These are phyloP conservation scores for Himalopsyche anomala DNA, from an alignment of 2,888 invertebrate species.

Conservation along the genomic window DNA sequence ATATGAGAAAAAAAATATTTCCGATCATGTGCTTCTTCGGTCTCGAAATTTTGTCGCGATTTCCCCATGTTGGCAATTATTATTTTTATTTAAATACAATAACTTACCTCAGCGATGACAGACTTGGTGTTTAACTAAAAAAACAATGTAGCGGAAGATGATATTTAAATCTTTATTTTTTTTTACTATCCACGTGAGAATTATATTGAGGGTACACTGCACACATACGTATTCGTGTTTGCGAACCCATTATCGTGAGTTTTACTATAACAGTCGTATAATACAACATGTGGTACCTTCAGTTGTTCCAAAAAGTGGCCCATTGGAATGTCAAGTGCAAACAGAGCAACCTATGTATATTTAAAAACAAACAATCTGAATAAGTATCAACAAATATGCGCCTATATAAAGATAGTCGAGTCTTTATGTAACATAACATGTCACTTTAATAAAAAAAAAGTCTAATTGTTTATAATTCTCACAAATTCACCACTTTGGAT, in stretches of 20 bases:
- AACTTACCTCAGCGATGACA: too few relatives aligned
- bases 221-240: slow-evolving; percentile 7
- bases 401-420: neutral
- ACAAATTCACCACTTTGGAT: neutral
- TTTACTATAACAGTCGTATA: neutral
- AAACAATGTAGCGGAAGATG: too few relatives aligned
- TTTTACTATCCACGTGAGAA: too few relatives aligned
- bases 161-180: too few relatives aligned
- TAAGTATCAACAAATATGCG: slow-evolving; percentile 27
- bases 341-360: slow-evolving; percentile 10
- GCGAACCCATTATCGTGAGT: slow-evolving; percentile 30
- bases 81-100: too few relatives aligned
- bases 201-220: neutral
- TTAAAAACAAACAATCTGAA: slow-evolving; percentile 17
- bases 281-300: slow-evolving; percentile 17
- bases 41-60: too few relatives aligned
- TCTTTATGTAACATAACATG: neutral
- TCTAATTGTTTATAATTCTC: neutral
- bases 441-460: neutral
- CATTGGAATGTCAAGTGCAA: slow-evolving; percentile 14
- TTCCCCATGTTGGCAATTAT: too few relatives aligned
- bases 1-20: too few relatives aligned
- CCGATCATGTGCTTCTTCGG: too few relatives aligned
- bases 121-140: too few relatives aligned
- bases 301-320: neutral